Evolutionary conservation across 2,113 vertebrate genomes (phyloP).

Genomic region (Pipa parva): DNA sequence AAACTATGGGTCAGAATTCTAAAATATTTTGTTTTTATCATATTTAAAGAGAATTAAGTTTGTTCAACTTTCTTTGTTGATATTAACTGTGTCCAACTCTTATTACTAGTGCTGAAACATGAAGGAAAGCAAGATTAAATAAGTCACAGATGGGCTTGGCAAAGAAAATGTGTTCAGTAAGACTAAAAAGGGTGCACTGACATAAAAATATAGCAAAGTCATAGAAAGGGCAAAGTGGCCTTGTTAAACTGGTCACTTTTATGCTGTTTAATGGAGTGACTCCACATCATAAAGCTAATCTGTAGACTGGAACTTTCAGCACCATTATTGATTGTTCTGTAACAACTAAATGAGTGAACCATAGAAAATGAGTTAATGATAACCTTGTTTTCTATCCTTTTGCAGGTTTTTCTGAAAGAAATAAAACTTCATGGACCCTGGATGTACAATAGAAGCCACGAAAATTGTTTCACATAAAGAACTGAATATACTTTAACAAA

Average conservation of each 20-base stretch:
- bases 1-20: no score
- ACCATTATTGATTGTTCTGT: slow-evolving; percentile 13
- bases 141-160: slow-evolving; percentile 37
- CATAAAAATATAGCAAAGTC: slow-evolving; percentile 47
- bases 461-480: no score
- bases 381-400: slow-evolving; percentile 43
- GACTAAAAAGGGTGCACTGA: slow-evolving; percentile 46
- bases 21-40: neutral
- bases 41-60: neutral
- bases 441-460: neutral
- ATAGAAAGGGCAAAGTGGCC: slow-evolving; percentile 47
- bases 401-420: slow-evolving; percentile 4
- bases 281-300: slow-evolving; percentile 47
- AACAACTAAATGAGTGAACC: slow-evolving; percentile 39
- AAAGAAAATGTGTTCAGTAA: slow-evolving; percentile 47
- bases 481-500: neutral
- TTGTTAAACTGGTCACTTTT: slow-evolving; percentile 50
- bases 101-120: neutral
- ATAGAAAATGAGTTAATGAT: slow-evolving; percentile 37
- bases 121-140: slow-evolving; percentile 16
- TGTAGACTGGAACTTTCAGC: slow-evolving; percentile 46
- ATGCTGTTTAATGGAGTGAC: slow-evolving; percentile 51
- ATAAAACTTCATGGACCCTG: neutral
- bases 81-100: neutral
- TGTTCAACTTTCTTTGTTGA: neutral